Evolutionary conservation across 2,888 invertebrate species (phyloP).

Genomic region (Neoitamus cyanurus): DNA sequence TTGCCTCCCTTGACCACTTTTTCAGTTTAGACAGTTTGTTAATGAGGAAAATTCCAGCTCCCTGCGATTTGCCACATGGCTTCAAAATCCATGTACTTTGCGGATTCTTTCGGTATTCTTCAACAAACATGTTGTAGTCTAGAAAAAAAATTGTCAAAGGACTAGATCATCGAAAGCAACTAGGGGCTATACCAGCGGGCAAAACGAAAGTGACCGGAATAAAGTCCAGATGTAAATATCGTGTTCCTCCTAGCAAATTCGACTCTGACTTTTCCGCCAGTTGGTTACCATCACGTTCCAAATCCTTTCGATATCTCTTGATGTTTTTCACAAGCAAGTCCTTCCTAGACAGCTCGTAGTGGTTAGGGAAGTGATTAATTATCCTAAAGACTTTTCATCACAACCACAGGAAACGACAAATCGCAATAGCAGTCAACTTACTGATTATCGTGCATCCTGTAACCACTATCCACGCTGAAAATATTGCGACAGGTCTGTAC

Average conservation of each 20-base stretch:
- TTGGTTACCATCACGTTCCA: conserved; percentile 89
- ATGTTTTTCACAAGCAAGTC: conserved; percentile 97
- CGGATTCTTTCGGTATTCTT: conserved; percentile 93
- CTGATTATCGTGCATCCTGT: conserved; percentile 93
- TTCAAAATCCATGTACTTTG: conserved; percentile 98
- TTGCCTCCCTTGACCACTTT: conserved; percentile 88
- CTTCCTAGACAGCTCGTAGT: conserved; percentile 94
- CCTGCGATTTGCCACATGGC: conserved; percentile 94
- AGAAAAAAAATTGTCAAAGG: conserved; percentile 20
- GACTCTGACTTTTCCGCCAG: conserved; percentile 80
- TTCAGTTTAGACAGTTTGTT: conserved; percentile 95
- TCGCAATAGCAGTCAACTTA: conserved; percentile 58
- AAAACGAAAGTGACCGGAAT: conserved; percentile 94
- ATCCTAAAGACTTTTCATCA: conserved; percentile 69
- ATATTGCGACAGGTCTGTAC: conserved; percentile 90
- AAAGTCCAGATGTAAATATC: conserved; percentile 87
- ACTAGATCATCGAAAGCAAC: conserved; percentile 72
- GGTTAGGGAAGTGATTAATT: conserved; percentile 96
- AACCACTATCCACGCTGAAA: conserved; percentile 92
- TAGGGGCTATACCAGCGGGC: conserved; percentile 79
- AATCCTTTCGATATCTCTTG: conserved; percentile 90
- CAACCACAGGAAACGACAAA: background rate
- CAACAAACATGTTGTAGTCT: conserved; percentile 97
- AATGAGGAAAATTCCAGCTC: conserved; percentile 94
- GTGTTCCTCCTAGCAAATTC: conserved; percentile 71